phyloP scores from a whole-genome alignment of 2,797 vertebrate species.

The Notolepis coatsorum region DNA sequence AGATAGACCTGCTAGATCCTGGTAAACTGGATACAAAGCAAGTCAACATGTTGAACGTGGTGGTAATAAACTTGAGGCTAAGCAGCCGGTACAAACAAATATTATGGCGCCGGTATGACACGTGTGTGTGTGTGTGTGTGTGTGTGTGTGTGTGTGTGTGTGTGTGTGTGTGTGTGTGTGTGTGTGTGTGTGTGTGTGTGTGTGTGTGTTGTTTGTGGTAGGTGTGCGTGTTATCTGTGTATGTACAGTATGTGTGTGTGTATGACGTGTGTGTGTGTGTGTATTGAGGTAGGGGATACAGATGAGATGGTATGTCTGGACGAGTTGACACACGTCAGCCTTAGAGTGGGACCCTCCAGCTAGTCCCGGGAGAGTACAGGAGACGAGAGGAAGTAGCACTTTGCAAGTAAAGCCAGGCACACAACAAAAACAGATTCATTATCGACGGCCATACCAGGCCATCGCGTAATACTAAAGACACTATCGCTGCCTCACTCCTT shows the following conservation, averaged over 20 bases:
- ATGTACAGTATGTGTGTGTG: not conserved
- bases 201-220: conserved; percentile 4
- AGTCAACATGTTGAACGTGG: not conserved
- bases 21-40: conserved; percentile 16
- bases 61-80: not conserved
- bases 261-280: too few species aligned
- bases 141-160: conserved; percentile 7
- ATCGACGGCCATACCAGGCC: too few species aligned
- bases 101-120: too few species aligned
- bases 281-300: not conserved
- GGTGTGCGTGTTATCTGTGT: not conserved
- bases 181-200: conserved; percentile 6
- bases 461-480: too few species aligned
- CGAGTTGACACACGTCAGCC: conserved; percentile 41
- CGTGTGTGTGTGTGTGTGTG: not conserved
- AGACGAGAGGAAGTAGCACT: too few species aligned
- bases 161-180: not conserved
- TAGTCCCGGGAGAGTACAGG: too few species aligned
- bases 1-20: conserved; percentile 12
- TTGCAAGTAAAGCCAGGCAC: too few species aligned
- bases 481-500: too few species aligned
- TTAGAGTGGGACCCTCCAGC: conserved; percentile 3
- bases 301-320: conserved; percentile 36
- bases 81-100: not conserved
- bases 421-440: too few species aligned